Conservation (phyloP, 2,113 vertebrate species). For the Plotosus lineatus region DNA sequence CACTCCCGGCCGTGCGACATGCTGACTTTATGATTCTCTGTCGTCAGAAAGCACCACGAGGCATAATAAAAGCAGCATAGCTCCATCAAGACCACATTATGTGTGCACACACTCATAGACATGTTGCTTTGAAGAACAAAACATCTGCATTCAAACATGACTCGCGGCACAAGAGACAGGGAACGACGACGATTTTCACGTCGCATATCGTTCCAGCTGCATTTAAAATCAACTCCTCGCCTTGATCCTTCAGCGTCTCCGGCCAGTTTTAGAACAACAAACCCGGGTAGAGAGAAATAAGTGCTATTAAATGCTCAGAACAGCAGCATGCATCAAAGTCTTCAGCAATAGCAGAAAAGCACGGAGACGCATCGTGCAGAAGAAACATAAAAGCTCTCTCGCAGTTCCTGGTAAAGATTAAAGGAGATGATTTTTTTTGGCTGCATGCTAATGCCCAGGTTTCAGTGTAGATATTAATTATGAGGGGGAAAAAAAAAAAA, state of each 20-base stretch:
- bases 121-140: slow-evolving; percentile 12
- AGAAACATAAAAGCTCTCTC: slow-evolving; percentile 51
- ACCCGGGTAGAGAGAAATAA: slow-evolving; percentile 41
- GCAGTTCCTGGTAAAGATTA: slow-evolving; percentile 53
- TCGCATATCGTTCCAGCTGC: not conserved
- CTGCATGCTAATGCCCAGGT: slow-evolving; percentile 51
- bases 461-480: slow-evolving; percentile 66
- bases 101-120: not conserved
- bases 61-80: slow-evolving; percentile 5
- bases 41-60: slow-evolving; percentile 4
- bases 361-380: slow-evolving; percentile 24
- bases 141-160: slow-evolving; percentile 31
- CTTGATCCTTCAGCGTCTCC: slow-evolving; percentile 35
- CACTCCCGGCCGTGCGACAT: not conserved
- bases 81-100: slow-evolving; percentile 1
- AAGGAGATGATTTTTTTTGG: slow-evolving; percentile 55
- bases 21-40: slow-evolving; percentile 3
- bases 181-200: slow-evolving; percentile 1
- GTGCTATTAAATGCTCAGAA: slow-evolving; percentile 49
- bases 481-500: slow-evolving; percentile 59
- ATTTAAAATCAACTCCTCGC: slow-evolving; percentile 46
- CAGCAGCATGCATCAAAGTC: slow-evolving; percentile 47
- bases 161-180: slow-evolving; percentile 7
- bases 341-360: slow-evolving; percentile 23
- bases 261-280: slow-evolving; percentile 31